Percentiles rank a stretch among this genome's conserved stretches.
Conservation (phyloP, 1,140 invertebrate genomes). For the Trachymyrmex cornetzi region DNA sequence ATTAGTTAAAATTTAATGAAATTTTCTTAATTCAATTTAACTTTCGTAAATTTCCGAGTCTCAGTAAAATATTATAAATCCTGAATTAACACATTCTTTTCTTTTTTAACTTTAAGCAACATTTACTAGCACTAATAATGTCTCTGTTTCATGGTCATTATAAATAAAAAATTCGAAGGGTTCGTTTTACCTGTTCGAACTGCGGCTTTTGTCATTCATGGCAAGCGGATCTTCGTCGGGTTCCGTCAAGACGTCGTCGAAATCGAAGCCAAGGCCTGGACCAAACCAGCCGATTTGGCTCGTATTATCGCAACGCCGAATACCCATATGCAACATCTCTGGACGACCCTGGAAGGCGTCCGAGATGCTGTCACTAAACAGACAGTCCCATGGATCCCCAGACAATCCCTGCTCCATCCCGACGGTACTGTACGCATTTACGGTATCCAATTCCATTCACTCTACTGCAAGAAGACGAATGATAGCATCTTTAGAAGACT, state of each 20-base stretch:
- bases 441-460: constrained; percentile 86
- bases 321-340: constrained; percentile 93
- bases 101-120: neutral
- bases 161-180: neutral
- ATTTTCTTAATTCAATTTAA: neutral
- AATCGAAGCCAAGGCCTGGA: constrained; percentile 86
- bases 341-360: constrained; percentile 85
- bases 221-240: constrained; percentile 89
- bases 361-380: constrained; percentile 88
- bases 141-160: neutral
- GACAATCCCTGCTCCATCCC: constrained; percentile 85
- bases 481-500: neutral
- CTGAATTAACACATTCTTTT: neutral
- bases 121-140: neutral
- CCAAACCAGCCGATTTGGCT: constrained; percentile 89
- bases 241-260: constrained; percentile 90
- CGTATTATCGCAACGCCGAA: constrained; percentile 92
- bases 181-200: constrained; percentile 82
- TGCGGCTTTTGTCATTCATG: constrained; percentile 85
- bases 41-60: neutral
- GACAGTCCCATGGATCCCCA: constrained; percentile 87
- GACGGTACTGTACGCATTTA: constrained; percentile 83
- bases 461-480: constrained; percentile 76
- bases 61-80: neutral
- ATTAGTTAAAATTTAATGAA: neutral